Evolutionary conservation across 2,888 invertebrate species (phyloP).

Genomic region (Sialis lutaria): DNA sequence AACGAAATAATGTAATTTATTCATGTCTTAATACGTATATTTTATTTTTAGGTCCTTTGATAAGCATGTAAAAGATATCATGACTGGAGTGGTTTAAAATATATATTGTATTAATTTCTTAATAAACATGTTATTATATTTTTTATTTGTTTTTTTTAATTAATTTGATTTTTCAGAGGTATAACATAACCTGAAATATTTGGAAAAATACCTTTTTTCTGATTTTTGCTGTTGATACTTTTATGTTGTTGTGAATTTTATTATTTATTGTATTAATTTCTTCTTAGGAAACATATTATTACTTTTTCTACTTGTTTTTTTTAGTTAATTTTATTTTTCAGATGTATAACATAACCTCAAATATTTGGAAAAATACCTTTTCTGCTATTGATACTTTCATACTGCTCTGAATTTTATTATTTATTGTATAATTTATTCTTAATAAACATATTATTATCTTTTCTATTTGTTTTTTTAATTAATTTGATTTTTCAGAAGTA

Average conservation of each 20-base stretch:
- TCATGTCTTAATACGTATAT: neutral
- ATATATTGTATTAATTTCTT: neutral
- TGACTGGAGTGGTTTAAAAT: slow-evolving; percentile 15
- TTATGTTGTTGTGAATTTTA: no score
- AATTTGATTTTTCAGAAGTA: no score
- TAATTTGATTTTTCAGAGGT: no score
- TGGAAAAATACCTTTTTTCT: no score
- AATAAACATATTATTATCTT: neutral
- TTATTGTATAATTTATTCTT: neutral
- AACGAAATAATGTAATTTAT: slow-evolving; percentile 1
- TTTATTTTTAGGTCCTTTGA: slow-evolving; percentile 34
- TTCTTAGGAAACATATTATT: neutral
- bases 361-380: no score
- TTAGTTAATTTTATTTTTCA: no score
- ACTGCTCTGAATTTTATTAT: no score
- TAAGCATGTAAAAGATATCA: slow-evolving; percentile 43
- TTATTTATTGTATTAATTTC: neutral
- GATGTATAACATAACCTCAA: no score
- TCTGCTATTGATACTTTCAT: no score
- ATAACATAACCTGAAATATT: no score
- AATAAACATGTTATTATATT: neutral
- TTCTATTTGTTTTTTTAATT: neutral
- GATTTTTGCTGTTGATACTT: no score
- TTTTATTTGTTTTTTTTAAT: neutral
- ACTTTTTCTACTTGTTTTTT: neutral